Evolutionary conservation across 2,113 vertebrate species (phyloP).

Genomic region (Lagopus leucura): DNA sequence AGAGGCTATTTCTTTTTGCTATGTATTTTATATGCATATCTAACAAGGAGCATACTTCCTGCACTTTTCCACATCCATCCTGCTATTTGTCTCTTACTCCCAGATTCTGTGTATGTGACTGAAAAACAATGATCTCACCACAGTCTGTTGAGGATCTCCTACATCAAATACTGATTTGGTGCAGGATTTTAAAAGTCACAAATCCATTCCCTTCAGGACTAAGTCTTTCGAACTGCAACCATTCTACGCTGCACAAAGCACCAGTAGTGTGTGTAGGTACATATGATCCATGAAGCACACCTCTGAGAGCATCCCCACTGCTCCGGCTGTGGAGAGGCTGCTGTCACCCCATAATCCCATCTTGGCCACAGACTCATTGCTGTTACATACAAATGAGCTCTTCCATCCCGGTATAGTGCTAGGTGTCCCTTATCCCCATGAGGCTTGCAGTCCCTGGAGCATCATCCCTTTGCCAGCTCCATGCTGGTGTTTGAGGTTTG

Average conservation of each 20-base stretch:
- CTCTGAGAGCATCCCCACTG: no score
- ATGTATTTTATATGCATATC: background rate
- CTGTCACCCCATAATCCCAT: background rate
- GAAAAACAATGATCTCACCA: background rate
- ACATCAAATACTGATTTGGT: background rate
- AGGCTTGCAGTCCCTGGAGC: no score
- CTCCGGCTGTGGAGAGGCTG: background rate
- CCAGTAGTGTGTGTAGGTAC: background rate
- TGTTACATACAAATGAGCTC: background rate
- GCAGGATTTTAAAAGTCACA: background rate
- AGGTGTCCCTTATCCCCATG: background rate
- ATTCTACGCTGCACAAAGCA: background rate
- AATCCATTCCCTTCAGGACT: no score
- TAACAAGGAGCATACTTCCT: fast-evolving
- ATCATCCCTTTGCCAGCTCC: fast-evolving
- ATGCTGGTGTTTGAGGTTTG: fast-evolving
- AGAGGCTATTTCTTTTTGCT: background rate
- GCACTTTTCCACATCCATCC: fast-evolving
- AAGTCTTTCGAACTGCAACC: background rate
- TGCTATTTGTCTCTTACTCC: fast-evolving
- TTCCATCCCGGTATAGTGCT: background rate
- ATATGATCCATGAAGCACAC: background rate
- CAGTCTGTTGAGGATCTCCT: background rate
- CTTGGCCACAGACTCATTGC: fast-evolving
- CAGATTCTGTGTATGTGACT: fast-evolving